Conservation (phyloP, 2,797 vertebrate species). For the Uromys caudimaculatus region DNA sequence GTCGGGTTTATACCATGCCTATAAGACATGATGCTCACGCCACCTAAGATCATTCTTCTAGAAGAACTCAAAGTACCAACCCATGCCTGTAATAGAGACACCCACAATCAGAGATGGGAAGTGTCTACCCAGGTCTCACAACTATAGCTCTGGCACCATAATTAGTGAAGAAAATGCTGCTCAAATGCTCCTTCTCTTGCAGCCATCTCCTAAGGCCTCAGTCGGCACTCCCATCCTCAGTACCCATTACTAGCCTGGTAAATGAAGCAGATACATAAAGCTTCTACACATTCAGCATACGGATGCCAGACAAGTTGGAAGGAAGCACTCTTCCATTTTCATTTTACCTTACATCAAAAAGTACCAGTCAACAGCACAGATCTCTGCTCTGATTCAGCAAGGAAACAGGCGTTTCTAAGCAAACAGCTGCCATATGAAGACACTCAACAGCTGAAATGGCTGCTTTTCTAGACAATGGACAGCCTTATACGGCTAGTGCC, state of each 20-base stretch:
- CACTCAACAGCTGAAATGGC: not conserved
- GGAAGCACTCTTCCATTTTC: not conserved
- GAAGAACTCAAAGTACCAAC: not conserved
- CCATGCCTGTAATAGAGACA: not conserved
- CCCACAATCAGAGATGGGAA: not conserved
- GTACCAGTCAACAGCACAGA: not conserved
- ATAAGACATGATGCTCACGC: not conserved
- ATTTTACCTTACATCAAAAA: slow-evolving; percentile 8
- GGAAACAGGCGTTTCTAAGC: slow-evolving; percentile 4
- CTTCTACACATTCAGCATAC: not conserved
- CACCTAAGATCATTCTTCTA: not conserved
- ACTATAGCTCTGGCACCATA: not conserved
- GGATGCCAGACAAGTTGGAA: not conserved
- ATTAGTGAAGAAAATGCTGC: not conserved
- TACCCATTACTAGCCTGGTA: not conserved
- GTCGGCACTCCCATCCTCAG: not conserved
- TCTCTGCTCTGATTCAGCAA: slow-evolving; percentile 10
- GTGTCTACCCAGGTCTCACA: not conserved
- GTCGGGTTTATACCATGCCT: not conserved
- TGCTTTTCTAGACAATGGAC: not conserved
- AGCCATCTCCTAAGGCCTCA: not conserved
- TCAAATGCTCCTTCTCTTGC: not conserved
- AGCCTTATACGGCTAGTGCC: not conserved
- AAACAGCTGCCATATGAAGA: slow-evolving; percentile 40
- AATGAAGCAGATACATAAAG: not conserved